Evolutionary conservation across 2,113 vertebrate species (phyloP).

Genomic region (Gallinago undulata): DNA sequence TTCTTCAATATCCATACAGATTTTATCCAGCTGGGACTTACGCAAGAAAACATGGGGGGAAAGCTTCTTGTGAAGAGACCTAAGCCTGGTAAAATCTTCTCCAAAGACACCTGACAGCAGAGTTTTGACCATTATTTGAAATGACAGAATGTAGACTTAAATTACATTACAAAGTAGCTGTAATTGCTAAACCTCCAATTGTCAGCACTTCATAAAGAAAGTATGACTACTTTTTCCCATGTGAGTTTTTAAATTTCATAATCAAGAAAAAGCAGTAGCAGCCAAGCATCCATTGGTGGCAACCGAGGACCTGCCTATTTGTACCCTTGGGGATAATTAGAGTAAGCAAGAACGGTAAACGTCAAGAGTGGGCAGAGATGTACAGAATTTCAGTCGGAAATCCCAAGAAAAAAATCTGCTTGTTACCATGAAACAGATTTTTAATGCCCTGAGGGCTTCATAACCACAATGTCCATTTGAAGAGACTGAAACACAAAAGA

Average conservation of each 20-base stretch:
- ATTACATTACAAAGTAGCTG: constrained; percentile 4
- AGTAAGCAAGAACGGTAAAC: constrained; percentile 47
- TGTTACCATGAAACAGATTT: constrained; percentile 43
- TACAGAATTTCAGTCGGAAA: constrained; percentile 47
- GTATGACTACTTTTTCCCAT: constrained; percentile 30
- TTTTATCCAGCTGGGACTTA: neutral
- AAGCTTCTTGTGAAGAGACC: neutral
- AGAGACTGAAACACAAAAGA: constrained; percentile 20
- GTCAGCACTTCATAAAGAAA: neutral
- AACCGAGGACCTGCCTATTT: constrained; percentile 29
- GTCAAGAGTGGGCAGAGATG: neutral
- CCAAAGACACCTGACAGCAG: neutral
- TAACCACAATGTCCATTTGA: neutral
- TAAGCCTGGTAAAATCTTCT: constrained; percentile 12
- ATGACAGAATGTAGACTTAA: neutral
- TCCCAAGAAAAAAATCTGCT: constrained; percentile 15
- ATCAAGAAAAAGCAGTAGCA: constrained; percentile 16
- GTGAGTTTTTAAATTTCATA: constrained; percentile 43
- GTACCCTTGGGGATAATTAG: constrained; percentile 59
- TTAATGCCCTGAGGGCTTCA: constrained; percentile 43
- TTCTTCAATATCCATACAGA: neutral
- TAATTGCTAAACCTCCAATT: neutral
- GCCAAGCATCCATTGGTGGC: neutral
- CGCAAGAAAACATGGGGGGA: neutral
- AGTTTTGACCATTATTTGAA: neutral